A percentile compares a stretch with the other conserved stretches of the same genome.
Evolutionary conservation across 2,888 invertebrate species (phyloP).

Genomic region (Erebia aethiops): DNA sequence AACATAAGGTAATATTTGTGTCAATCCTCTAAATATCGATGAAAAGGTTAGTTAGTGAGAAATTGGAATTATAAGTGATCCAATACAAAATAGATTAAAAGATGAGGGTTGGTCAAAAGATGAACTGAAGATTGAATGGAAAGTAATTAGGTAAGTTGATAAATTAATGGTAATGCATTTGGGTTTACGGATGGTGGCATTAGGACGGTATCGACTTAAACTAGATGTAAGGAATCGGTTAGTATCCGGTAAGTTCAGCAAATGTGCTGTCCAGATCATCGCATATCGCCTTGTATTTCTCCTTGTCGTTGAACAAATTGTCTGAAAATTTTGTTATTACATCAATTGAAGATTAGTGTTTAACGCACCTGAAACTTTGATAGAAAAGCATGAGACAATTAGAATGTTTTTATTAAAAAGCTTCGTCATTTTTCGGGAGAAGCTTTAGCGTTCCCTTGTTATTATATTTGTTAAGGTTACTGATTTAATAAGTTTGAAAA

Average conservation of each 20-base stretch:
- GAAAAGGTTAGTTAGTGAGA: conserved; percentile 56
- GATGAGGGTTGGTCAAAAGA: conserved; percentile 24
- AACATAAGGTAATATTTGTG: conserved; percentile 25
- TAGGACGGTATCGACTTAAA: conserved; percentile 68
- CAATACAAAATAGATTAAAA: conserved; percentile 25
- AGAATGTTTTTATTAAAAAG: conserved; percentile 57
- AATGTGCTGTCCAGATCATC: conserved; percentile 98
- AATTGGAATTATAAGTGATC: conserved; percentile 44
- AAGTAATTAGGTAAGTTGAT: conserved; percentile 19
- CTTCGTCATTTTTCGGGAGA: conserved; percentile 52
- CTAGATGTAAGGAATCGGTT: conserved; percentile 80
- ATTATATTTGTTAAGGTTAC: conserved; percentile 50
- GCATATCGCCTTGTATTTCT: conserved; percentile 98
- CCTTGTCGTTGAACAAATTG: conserved; percentile 92
- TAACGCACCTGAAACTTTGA: conserved; percentile 30
- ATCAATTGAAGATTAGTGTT: conserved; percentile 55
- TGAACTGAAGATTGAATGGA: conserved; percentile 7
- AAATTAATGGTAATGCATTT: conserved; percentile 25
- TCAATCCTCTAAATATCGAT: conserved; percentile 59
- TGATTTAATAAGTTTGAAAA: conserved; percentile 40
- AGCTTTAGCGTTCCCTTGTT: conserved; percentile 57
- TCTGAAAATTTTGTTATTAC: conserved; percentile 86
- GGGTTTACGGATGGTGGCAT: conserved; percentile 41
- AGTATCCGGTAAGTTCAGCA: conserved; percentile 98
- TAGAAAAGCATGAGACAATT: conserved; percentile 44